Evolutionary conservation across 1,140 invertebrate genomes (phyloP).

Genomic region (Rhagoletis zephyria): DNA sequence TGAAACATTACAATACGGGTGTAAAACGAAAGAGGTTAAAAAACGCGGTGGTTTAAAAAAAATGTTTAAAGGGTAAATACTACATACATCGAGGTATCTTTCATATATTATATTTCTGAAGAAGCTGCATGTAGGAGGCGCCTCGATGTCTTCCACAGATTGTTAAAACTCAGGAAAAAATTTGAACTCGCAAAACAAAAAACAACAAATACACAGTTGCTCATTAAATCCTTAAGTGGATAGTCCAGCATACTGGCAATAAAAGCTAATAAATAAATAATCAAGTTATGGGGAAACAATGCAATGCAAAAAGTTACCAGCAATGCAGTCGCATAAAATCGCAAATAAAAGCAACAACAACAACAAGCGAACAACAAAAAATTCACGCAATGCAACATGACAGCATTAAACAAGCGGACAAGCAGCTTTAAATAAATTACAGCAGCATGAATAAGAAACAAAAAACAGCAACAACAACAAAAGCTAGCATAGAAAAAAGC

Average conservation of each 20-base stretch:
- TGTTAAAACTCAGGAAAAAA: background rate
- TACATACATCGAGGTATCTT: no score
- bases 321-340: background rate
- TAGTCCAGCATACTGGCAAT: constrained; percentile 1
- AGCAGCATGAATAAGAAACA: background rate
- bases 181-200: background rate
- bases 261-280: constrained; percentile 13
- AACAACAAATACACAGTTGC: background rate
- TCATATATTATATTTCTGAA: no score
- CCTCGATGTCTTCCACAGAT: background rate
- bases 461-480: background rate
- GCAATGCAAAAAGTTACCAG: background rate
- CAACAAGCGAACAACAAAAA: background rate
- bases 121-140: background rate
- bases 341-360: background rate
- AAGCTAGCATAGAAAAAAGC: background rate
- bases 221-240: background rate
- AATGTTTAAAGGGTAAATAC: no score
- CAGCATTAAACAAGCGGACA: constrained; percentile 1
- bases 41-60: no score
- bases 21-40: no score
- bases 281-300: constrained; percentile 27
- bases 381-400: background rate
- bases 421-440: constrained; percentile 36
- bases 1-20: no score